Evolutionary conservation across 2,797 vertebrate genomes (phyloP), one percentile per base, ranked within the genome.

Genomic region (Paguma larvata): DNA sequence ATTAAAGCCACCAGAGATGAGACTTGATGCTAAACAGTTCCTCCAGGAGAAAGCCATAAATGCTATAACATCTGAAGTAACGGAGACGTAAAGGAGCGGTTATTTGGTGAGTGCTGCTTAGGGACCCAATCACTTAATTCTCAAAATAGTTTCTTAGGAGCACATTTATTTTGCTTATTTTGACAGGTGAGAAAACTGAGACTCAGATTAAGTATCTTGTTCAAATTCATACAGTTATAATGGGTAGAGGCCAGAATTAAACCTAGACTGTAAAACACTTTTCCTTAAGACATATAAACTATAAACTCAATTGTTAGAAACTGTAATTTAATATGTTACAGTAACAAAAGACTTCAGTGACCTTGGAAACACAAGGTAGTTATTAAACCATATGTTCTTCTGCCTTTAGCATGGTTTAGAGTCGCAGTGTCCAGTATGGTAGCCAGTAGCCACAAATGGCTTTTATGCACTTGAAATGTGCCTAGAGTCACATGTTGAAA

Each of bases 401-500:
- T 77, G 56, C 38, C 34, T 87, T 87, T 59, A 86, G 70, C 59
- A 51, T 62, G 25, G 18, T 83, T 94, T 65, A 46, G 48, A 93
- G 16, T 30, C 23, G 51, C 3, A 21, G 1, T 95, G 59, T 86
- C 65, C 48, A 48, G 2, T 90, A 59, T 38, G 38, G 48, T 85
- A 80, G 53, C 44, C 83, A 56, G 21, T 85, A 73, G 34, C 77
- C 63, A 95, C 11, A 63, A 4, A 2, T 80, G 51, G n/a, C 56
- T 94, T 88, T 95, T 93, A 83, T 89, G 46, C 80, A 72, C 70
- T 94, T 92, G n/a, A 93, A 92, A 38, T 82, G 77, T 96, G 89
- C 78, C 13, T 80, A 63, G 27, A 84, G 30, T 96, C 63, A 94
- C 34, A 65, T 90, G 38, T 67, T 96, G 70, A 95, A 77, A 95